Conservation (phyloP, 35 echinoderm and acorn worm genomes). For the Eucidaris tribuloides region DNA sequence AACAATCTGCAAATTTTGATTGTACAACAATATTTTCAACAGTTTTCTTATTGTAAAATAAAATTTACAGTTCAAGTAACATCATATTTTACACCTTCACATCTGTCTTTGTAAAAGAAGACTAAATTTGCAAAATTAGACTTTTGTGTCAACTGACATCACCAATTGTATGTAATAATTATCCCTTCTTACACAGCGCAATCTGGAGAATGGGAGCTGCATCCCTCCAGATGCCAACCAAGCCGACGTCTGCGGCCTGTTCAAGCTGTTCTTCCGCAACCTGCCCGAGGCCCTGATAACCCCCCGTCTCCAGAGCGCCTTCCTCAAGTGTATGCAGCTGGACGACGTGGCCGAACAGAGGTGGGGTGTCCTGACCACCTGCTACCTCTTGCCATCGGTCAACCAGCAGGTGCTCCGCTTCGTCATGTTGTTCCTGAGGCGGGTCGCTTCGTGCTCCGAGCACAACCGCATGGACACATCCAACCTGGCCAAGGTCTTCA, state of each 20-base stretch:
- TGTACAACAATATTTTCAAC: too few relatives aligned
- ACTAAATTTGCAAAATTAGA: too few relatives aligned
- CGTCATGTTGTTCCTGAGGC: constrained; percentile 68
- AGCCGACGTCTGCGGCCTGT: constrained; percentile 83
- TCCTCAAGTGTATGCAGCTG: constrained; percentile 68
- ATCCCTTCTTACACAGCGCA: too few relatives aligned
- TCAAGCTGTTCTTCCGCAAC: constrained; percentile 91
- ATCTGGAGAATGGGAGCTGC: constrained; percentile 42
- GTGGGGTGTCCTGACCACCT: constrained; percentile 45
- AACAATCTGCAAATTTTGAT: too few relatives aligned
- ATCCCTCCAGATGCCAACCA: constrained; percentile 55
- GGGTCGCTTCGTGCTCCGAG: constrained; percentile 41
- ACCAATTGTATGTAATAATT: too few relatives aligned
- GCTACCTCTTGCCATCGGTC: constrained; percentile 47
- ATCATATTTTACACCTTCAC: too few relatives aligned
- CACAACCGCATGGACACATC: constrained; percentile 86
- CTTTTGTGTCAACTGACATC: too few relatives aligned
- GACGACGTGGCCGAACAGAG: constrained; percentile 42
- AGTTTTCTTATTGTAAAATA: too few relatives aligned
- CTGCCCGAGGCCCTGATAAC: constrained; percentile 79
- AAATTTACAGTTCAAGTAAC: too few relatives aligned
- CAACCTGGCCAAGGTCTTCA: constrained; percentile 82
- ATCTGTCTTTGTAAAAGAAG: too few relatives aligned
- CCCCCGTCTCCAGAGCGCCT: constrained; percentile 40
- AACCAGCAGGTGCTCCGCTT: constrained; percentile 62